phyloP scores from a whole-genome alignment of 2,113 vertebrate species.

The Triplophysa siluroides region DNA sequence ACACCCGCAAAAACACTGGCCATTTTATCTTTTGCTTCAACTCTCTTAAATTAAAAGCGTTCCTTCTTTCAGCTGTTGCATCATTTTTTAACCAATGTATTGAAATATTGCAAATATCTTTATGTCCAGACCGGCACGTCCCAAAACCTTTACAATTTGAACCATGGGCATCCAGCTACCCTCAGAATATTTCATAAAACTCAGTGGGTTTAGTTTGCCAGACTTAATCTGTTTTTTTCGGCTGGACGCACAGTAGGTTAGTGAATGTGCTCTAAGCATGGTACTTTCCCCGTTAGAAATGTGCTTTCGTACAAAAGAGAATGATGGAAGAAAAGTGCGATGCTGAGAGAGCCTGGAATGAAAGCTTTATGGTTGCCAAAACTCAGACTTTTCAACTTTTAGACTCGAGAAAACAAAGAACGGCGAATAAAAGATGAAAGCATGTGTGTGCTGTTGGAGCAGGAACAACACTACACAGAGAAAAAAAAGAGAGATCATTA shows the following conservation, averaged over 20 bases:
- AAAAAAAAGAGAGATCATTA: neutral
- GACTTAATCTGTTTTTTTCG: neutral
- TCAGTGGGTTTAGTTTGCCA: constrained; percentile 8
- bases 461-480: neutral
- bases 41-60: no score
- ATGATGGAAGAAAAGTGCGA: constrained; percentile 1
- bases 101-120: neutral
- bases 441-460: neutral
- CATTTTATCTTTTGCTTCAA: no score
- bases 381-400: constrained; percentile 18
- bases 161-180: neutral
- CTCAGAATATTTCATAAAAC: neutral
- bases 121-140: neutral
- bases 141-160: neutral
- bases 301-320: neutral
- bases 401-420: neutral
- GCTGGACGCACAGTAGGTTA: constrained; percentile 21
- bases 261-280: constrained; percentile 22
- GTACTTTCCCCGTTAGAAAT: constrained; percentile 5
- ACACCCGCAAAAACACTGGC: no score
- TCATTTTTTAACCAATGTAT: neutral
- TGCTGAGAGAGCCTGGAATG: neutral
- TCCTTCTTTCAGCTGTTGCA: neutral
- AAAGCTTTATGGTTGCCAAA: neutral
- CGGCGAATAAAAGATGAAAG: neutral